Base-by-base conservation (phyloP, 2,888 invertebrate genomes). In the Lordiphosa andalusiaca region DNA sequence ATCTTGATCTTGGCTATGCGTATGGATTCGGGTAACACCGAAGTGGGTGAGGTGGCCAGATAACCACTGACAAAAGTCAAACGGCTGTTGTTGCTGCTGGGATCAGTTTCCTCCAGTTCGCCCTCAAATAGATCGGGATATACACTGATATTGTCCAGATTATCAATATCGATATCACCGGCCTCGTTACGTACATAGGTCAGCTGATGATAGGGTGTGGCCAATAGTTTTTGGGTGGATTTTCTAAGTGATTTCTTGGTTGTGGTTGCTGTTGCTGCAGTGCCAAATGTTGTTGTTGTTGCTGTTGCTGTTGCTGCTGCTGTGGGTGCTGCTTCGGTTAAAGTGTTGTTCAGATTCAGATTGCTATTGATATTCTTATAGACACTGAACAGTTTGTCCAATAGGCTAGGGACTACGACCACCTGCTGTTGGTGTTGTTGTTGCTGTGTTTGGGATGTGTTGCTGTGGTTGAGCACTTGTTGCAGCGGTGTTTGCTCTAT, bases 1-100 rank as follows among this genome's bases (percentile, higher is more conserved):
- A 88, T 86, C 73, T 87, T 88, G 35, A 85, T 84, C 73, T 87
- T 86, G 40, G 84, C 88, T 46, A 88, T 75, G 46, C 85, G 85
- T 59, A 88, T 84, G 19, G 87, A 88, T 59, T 88, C 88, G 56
- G 88, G 88, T 65, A 88, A 56, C 12, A 68, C 71, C 38, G 84
- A 69, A 36, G 88, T 86, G 47, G 88, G 80, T 55, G 84, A 76
- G 40, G 88, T 86, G 59, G 88, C 84, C 62, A 88, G 63, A 65
- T 86, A 88, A 21, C 87, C 87, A 33, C 84, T 87, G 30, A 83
- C 76, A 70, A 83, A 77, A 16, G 83, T 86, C 10, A 86, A 62
- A 9, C 84, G 84, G 65, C 78, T 82, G 44, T 83, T 76, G 64
- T 50, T 54, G 57, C 41, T 68, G 62, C 36, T 53, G 50, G 10